Evolutionary conservation across 2,113 vertebrate genomes (phyloP), one percentile per base, ranked within the genome.

Genomic region (Nerophis lumbriciformis): DNA sequence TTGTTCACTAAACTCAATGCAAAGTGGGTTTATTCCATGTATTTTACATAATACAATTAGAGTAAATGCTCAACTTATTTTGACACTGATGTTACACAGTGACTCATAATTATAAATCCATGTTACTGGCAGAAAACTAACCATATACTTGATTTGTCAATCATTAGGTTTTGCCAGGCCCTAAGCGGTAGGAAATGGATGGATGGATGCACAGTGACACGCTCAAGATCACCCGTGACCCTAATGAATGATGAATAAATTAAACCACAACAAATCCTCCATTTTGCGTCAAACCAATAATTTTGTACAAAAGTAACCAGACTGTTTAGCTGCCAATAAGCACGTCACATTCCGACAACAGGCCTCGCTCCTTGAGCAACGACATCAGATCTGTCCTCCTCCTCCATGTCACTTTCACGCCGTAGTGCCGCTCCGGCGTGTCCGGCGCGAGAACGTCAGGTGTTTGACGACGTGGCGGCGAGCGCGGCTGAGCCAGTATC

Each of bases 361-460:
- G 80, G 3, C 92, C 92, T 5, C 53, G 83, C 35, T 91, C 78
- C 65, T 56, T 87, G 48, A 97, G 85, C 66, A 88, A 74, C 6
- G 63, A 50, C 88, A 94, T 90, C 0, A 94, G n/a, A 0, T 68
- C 69, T 61, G 66, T 87, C 53, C 94, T 88, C 48, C 75, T 89
- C 45, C 93, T 91, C 95, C 96, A 97, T 0, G 93, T 96, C 52
- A 93, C 92, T 59, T 88, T 94, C 3, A 97, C 0, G 0, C 94
- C 95, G 6, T 96, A 98, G 69, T 93, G 88, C 0, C 73, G 88
- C 78, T 96, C 93, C 0, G 94, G 95, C 2, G 95, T 97, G 47
- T 96, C 93, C 3, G 82, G 49, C 4, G 92, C 95, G 63, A 98
- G 87, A 5, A 91, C 65, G 11, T 88, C 80, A 15, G 73, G 28